Base-by-base conservation (phyloP, 2,888 invertebrate genomes). In the Pardosa pseudoannulata region DNA sequence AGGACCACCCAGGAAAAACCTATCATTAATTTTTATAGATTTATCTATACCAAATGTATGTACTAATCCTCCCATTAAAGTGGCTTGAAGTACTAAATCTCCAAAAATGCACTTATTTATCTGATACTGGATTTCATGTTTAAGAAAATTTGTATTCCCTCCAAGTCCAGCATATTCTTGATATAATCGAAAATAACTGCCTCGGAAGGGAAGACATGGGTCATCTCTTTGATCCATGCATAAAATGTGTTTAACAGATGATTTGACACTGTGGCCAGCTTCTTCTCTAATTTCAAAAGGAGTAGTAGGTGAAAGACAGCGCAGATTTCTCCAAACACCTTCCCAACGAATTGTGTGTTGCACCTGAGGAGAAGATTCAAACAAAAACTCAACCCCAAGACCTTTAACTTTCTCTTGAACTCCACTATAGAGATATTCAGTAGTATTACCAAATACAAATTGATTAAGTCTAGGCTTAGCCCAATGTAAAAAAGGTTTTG, bases 311-410 rank as follows among this genome's bases (percentile, higher is more conserved):
- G 94, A 94, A 13, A 96, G 92, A 13, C 96, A 91, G 9, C 94
- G 93, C 5, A 97, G 93, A 89, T 98, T 95, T 88, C 98, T 93
- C 91, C 97, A 95, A 1, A 95, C 93, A 0, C 95, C 96, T 92
- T 98, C 97, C 94, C 96, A 98, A 90, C 96, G 96, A 76, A 98
- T 90, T 90, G 94, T 95, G 91, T 98, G 98, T 86, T 94, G 95
- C 0, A 96, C 93, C 64, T 88, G 80, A 11, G 88, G 89, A 1
- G 89, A 95, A 94, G 91, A 75, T 90, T 91, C 82, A 88, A 90
- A 89, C 81, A 89, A 78, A 39, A 96, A 92, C 91, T 97, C 97
- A 0, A 96, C 90, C 36, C 95, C 91, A n/a, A 95, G 88, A 0
- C 98, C 98, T 80, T 95, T 93, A 91, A 96, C 96, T 32, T 94